Evolutionary conservation across 2,888 invertebrate species (phyloP).

Genomic region (Drosophila anceps): DNA sequence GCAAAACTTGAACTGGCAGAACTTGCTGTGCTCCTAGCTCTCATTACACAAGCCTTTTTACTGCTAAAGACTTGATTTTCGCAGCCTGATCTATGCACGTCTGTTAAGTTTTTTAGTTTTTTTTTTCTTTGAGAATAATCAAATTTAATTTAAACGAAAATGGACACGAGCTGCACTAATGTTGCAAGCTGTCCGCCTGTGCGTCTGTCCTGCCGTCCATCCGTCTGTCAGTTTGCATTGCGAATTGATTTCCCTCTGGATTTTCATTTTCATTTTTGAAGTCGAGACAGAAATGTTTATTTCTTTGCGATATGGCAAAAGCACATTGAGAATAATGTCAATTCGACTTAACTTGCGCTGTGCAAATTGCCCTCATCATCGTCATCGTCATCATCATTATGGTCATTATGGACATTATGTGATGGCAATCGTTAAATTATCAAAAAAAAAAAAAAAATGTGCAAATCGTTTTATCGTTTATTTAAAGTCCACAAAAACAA

Average conservation of each 20-base stretch:
- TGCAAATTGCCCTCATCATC: conserved; percentile 48
- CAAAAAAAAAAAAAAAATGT: conserved; percentile 36
- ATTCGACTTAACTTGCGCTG: conserved; percentile 28
- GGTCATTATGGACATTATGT: conserved; percentile 23
- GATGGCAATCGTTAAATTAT: conserved; percentile 44
- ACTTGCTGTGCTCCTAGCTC: too few relatives aligned
- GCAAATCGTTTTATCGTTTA: conserved; percentile 41
- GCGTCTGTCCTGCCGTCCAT: not conserved
- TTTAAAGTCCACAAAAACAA: conserved; percentile 25
- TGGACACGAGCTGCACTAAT: conserved; percentile 21
- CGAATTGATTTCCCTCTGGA: conserved; percentile 52
- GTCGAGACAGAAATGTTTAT: conserved; percentile 20
- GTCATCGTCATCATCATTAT: conserved; percentile 33
- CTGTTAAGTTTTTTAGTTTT: too few relatives aligned
- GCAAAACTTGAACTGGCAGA: too few relatives aligned
- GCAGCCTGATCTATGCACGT: too few relatives aligned
- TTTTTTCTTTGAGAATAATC: too few relatives aligned
- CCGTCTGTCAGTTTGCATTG: conserved; percentile 5
- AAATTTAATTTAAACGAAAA: conserved; percentile 18
- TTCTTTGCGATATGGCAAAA: conserved; percentile 33
- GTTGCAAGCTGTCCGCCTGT: not conserved
- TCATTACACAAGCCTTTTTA: too few relatives aligned
- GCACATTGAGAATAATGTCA: conserved; percentile 56
- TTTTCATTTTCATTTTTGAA: conserved; percentile 44
- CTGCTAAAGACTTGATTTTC: too few relatives aligned